phyloP scores from a whole-genome alignment of 2,113 vertebrate species.

The Cyprichromis sp. region DNA sequence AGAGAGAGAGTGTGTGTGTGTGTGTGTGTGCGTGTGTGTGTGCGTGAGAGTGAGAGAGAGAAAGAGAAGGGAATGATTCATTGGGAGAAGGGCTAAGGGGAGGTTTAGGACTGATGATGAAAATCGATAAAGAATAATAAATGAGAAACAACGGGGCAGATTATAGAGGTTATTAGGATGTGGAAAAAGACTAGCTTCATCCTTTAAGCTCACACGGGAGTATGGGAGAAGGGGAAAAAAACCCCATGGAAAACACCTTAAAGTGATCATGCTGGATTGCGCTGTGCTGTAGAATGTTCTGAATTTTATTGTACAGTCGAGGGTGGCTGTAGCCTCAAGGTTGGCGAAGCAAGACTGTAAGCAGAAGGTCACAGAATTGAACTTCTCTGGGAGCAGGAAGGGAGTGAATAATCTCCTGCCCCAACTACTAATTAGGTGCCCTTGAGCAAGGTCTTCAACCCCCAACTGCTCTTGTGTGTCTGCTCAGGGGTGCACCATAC shows the following conservation, averaged over 20 bases:
- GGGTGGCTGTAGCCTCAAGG: constrained; percentile 31
- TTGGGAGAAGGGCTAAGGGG: constrained; percentile 26
- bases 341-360: constrained; percentile 28
- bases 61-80: constrained; percentile 62
- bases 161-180: constrained; percentile 71
- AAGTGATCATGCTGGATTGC: constrained; percentile 14
- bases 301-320: neutral
- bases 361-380: constrained; percentile 51
- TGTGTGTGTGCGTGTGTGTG: neutral
- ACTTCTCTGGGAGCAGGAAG: constrained; percentile 24
- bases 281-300: neutral
- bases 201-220: constrained; percentile 21
- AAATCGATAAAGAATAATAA: constrained; percentile 77
- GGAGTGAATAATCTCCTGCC: constrained; percentile 41
- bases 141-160: constrained; percentile 71
- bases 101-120: constrained; percentile 65
- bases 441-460: constrained; percentile 51
- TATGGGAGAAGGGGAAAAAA: constrained; percentile 1
- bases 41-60: neutral
- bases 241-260: constrained; percentile 27
- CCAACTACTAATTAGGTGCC: constrained; percentile 51
- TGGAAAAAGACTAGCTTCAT: constrained; percentile 31
- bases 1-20: neutral
- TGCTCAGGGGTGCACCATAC: neutral
- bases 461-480: constrained; percentile 11